Percentiles rank a stretch among this genome's conserved stretches.
Evolutionary conservation across 1,140 invertebrate species (phyloP).

Genomic region (Drosophila nannoptera): DNA sequence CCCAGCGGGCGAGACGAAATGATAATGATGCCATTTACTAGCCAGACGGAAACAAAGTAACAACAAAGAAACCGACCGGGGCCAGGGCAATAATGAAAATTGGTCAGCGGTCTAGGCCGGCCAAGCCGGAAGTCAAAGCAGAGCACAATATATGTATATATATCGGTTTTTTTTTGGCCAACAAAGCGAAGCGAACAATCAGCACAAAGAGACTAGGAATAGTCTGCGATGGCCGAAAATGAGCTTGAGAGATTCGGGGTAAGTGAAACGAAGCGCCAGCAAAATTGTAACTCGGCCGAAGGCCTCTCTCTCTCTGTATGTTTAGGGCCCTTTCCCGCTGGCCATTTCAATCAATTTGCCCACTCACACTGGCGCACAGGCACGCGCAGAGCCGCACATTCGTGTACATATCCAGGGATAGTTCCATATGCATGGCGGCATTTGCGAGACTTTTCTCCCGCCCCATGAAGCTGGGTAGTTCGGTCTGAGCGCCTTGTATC

Average conservation of each 20-base stretch:
- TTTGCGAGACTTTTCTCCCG: conserved; percentile 17
- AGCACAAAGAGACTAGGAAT: conserved; percentile 54
- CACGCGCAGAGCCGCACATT: conserved; percentile 11
- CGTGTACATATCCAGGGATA: conserved; percentile 13
- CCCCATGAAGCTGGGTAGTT: not conserved
- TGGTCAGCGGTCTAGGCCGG: conserved; percentile 47
- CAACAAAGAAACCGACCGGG: conserved; percentile 19
- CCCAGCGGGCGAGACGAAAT: conserved; percentile 22
- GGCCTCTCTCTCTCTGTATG: conserved; percentile 31
- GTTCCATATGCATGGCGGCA: conserved; percentile 30
- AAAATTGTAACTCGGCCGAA: conserved; percentile 46
- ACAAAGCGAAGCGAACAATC: conserved; percentile 58
- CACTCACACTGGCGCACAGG: conserved; percentile 22
- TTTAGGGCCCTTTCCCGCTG: conserved; percentile 50
- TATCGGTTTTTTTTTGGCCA: conserved; percentile 29
- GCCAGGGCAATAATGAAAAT: conserved; percentile 67
- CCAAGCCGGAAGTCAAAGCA: conserved; percentile 21
- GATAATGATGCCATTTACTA: conserved; percentile 59
- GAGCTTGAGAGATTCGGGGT: conserved; percentile 34
- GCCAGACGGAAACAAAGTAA: conserved; percentile 44
- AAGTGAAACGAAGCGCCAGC: conserved; percentile 49
- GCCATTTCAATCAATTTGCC: conserved; percentile 71
- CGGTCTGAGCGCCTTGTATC: not conserved
- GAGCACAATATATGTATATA: conserved; percentile 22
- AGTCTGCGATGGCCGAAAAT: conserved; percentile 55